These are phyloP conservation scores for Tolypeutes matacus DNA, from an alignment of 2,797 vertebrate genomes.

Conservation along the genomic window DNA sequence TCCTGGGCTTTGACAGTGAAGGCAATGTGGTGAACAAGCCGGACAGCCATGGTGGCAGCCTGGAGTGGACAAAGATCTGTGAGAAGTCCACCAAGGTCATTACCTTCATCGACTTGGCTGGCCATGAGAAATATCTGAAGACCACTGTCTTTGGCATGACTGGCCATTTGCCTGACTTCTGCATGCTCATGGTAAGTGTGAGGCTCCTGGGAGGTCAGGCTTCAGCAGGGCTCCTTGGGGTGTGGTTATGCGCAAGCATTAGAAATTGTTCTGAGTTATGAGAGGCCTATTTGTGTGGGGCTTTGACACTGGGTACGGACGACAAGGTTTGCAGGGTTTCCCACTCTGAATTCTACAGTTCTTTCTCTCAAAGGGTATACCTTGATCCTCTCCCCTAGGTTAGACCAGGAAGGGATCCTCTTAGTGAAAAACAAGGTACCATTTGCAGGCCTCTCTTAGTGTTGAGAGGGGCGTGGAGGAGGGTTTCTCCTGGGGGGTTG, in stretches of 20 bases:
- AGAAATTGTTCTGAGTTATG: not conserved
- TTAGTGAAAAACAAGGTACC: not conserved
- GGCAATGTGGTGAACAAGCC: slow-evolving; percentile 98
- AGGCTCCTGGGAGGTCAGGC: too few species aligned
- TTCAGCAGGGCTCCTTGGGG: not conserved
- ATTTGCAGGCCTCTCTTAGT: not conserved
- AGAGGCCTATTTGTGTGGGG: not conserved
- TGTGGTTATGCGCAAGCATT: rapidly evolving
- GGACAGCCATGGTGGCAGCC: slow-evolving; percentile 96
- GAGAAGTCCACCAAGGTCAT: slow-evolving; percentile 99
- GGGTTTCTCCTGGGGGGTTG: not conserved
- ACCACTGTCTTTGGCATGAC: slow-evolving; percentile 99
- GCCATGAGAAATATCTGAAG: slow-evolving; percentile 98
- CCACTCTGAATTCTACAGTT: not conserved
- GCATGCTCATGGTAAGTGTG: slow-evolving; percentile 97
- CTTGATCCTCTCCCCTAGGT: not conserved
- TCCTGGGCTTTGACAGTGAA: slow-evolving; percentile 97
- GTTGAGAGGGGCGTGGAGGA: not conserved
- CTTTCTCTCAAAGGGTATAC: not conserved
- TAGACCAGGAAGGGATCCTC: not conserved
- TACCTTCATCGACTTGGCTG: slow-evolving; percentile 98
- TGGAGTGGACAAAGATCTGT: slow-evolving; percentile 99
- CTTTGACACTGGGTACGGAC: not conserved
- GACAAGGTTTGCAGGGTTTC: not conserved
- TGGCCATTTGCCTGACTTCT: slow-evolving; percentile 97